Evolutionary conservation across 2,113 vertebrate genomes (phyloP).

Genomic region (Leiothrix lutea): DNA sequence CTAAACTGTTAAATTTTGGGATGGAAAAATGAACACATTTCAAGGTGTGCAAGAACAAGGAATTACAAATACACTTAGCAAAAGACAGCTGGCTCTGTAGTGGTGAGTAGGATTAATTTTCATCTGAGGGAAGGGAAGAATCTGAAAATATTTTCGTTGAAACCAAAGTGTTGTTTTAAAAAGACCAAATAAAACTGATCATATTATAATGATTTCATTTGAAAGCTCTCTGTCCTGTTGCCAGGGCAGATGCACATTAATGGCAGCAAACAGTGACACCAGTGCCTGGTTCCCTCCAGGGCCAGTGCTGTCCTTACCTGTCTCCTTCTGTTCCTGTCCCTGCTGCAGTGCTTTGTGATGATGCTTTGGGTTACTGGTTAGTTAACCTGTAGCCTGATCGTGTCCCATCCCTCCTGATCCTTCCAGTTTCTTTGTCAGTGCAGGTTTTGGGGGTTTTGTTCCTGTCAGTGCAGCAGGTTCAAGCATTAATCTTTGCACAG

Average conservation of each 20-base stretch:
- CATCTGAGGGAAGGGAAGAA: not conserved
- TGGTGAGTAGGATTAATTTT: not conserved
- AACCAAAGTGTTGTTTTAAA: slow-evolving; percentile 45
- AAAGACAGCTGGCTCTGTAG: not conserved
- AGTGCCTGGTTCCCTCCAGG: not conserved
- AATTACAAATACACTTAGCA: not conserved
- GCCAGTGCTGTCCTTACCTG: not conserved
- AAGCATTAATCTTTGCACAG: slow-evolving; percentile 34
- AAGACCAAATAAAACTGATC: slow-evolving; percentile 29
- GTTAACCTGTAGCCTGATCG: slow-evolving; percentile 25
- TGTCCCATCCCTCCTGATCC: not conserved
- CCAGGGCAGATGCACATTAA: not conserved
- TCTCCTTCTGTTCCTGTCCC: not conserved
- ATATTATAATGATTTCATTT: slow-evolving; percentile 33
- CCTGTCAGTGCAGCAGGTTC: not conserved
- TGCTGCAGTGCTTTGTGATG: not conserved
- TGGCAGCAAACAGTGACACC: not conserved
- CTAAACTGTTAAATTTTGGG: not conserved
- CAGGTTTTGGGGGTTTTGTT: not conserved
- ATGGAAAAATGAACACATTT: not conserved
- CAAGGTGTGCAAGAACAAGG: not conserved
- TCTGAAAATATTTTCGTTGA: slow-evolving; percentile 1
- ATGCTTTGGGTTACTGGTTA: slow-evolving; percentile 13
- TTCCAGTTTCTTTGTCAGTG: slow-evolving; percentile 31
- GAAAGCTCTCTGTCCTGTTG: slow-evolving; percentile 54